phyloP scores from a whole-genome alignment of 2,888 invertebrate genomes.

The Drosophila borealis region DNA sequence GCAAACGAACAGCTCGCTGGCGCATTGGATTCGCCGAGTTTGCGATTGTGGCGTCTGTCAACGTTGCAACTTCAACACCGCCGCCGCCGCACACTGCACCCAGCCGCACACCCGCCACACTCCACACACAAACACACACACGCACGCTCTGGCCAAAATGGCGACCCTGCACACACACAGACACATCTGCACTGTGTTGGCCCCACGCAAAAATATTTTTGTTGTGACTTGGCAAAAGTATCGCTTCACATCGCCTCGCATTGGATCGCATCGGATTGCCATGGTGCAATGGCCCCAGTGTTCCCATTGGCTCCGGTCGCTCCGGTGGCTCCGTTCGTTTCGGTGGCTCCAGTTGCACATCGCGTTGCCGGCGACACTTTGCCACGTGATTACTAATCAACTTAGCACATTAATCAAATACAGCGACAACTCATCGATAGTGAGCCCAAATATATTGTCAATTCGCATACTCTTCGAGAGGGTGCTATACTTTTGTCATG shows the following conservation, averaged over 20 bases:
- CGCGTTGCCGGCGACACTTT: constrained; percentile 26
- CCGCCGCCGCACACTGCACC: background rate
- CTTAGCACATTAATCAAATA: constrained; percentile 37
- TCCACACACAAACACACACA: constrained; percentile 20
- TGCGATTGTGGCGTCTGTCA: constrained; percentile 49
- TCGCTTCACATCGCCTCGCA: constrained; percentile 18
- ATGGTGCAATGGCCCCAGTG: constrained; percentile 34
- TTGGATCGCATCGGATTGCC: constrained; percentile 10
- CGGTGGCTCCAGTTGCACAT: constrained; percentile 37
- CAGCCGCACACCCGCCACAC: constrained; percentile 13
- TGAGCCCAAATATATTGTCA: constrained; percentile 18
- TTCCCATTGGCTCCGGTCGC: constrained; percentile 15
- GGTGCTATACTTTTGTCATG: no score
- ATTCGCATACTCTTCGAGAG: background rate
- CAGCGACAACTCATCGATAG: constrained; percentile 1
- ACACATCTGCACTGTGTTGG: constrained; percentile 17
- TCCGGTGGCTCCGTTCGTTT: background rate
- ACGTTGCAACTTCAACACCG: constrained; percentile 52
- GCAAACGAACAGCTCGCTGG: constrained; percentile 46
- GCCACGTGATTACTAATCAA: constrained; percentile 59
- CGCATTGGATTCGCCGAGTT: constrained; percentile 24
- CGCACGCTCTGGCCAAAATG: constrained; percentile 55
- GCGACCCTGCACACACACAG: constrained; percentile 29
- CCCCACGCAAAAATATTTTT: constrained; percentile 72
- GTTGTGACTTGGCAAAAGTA: constrained; percentile 53